phyloP scores from a whole-genome alignment of 1,140 invertebrate species.

The Drosophila neocordata region DNA sequence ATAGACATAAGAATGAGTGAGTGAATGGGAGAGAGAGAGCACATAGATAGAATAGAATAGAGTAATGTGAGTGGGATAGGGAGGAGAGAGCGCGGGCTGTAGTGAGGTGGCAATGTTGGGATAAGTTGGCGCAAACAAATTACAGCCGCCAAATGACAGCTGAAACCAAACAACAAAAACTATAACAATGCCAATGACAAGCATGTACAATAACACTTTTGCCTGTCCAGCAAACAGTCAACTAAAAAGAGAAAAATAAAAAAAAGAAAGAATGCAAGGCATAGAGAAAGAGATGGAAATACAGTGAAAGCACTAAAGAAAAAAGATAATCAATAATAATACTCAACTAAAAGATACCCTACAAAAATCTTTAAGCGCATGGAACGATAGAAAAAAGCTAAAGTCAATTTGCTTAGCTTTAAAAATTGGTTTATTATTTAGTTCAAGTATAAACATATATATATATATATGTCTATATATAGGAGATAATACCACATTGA shows the following conservation, averaged over 20 bases:
- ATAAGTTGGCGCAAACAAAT: conserved; percentile 61
- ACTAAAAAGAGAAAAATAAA: conserved; percentile 7
- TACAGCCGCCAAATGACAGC: conserved; percentile 70
- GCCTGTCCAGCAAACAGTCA: conserved; percentile 17
- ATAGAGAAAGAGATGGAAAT: neutral
- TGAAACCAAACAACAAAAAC: conserved; percentile 34
- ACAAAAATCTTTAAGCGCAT: neutral
- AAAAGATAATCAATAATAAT: conserved; percentile 11
- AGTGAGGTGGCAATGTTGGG: conserved; percentile 9
- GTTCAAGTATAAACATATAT: too few relatives aligned
- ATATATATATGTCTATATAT: too few relatives aligned
- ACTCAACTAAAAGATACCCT: conserved; percentile 1
- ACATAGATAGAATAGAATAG: too few relatives aligned
- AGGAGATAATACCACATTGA: too few relatives aligned
- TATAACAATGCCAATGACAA: conserved; percentile 53
- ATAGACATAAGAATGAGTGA: conserved; percentile 27
- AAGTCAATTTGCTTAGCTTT: too few relatives aligned
- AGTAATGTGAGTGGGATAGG: neutral
- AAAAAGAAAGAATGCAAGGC: neutral
- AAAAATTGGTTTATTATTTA: too few relatives aligned
- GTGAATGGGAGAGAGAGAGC: neutral
- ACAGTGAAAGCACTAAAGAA: neutral
- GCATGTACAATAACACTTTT: conserved; percentile 44
- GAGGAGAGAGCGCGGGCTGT: too few relatives aligned
- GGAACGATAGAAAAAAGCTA: too few relatives aligned